phyloP scores from a whole-genome alignment of 2,113 vertebrate genomes.

The Ondatra zibethicus region DNA sequence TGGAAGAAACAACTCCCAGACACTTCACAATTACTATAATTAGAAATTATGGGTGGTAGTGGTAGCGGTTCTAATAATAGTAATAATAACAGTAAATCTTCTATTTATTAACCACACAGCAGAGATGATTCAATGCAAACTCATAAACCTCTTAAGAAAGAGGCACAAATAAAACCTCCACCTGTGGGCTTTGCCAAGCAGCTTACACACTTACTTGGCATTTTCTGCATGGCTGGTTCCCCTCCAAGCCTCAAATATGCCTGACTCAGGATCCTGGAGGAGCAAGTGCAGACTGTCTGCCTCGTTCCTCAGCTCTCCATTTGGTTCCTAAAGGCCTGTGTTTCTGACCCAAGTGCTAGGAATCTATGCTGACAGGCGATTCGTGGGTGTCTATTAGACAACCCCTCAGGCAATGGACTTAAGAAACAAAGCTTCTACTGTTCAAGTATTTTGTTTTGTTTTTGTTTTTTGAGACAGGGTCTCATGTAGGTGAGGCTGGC shows the following conservation, averaged over 20 bases:
- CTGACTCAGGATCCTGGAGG: conserved; percentile 31
- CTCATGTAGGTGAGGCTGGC: background rate
- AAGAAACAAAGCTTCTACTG: background rate
- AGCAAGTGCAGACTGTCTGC: background rate
- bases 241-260: conserved; percentile 42
- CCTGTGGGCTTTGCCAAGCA: background rate
- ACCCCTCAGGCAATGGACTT: background rate
- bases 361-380: background rate
- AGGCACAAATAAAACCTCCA: conserved; percentile 53
- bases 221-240: background rate
- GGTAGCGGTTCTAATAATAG: background rate
- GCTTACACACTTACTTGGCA: conserved; percentile 41
- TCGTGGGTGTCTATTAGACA: background rate
- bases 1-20: conserved; percentile 12
- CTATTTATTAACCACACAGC: conserved; percentile 47
- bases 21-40: conserved; percentile 61
- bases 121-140: conserved; percentile 58
- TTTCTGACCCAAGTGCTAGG: background rate
- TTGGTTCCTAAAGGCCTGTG: background rate
- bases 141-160: conserved; percentile 44
- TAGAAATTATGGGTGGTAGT: conserved; percentile 27
- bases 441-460: background rate
- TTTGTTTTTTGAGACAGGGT: background rate
- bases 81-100: conserved; percentile 30
- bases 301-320: fast-evolving